Percentiles rank a stretch among this genome's conserved stretches.
These are phyloP conservation scores for Burhinus bistriatus DNA, from an alignment of 2,113 vertebrate species.

Conservation along the genomic window DNA sequence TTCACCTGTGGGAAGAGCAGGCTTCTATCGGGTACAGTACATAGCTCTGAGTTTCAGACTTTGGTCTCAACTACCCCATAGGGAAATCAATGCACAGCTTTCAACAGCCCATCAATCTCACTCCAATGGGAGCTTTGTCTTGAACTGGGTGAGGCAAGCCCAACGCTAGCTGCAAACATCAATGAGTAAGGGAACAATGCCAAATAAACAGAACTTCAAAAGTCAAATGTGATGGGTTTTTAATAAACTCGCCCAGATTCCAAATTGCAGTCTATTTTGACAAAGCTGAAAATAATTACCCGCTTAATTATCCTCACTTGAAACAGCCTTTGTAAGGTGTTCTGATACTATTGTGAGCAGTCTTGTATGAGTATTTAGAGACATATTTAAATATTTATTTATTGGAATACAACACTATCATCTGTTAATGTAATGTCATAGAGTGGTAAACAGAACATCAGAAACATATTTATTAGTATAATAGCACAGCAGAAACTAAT, in stretches of 20 bases:
- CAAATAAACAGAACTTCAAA: slow-evolving; percentile 23
- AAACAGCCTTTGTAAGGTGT: neutral
- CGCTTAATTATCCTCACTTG: neutral
- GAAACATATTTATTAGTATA: neutral
- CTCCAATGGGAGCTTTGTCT: neutral
- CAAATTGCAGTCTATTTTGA: slow-evolving; percentile 41
- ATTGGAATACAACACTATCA: neutral
- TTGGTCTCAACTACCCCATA: neutral
- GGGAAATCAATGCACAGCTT: neutral
- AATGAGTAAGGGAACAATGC: neutral
- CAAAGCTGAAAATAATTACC: slow-evolving; percentile 39
- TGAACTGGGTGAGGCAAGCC: neutral
- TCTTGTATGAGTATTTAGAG: neutral
- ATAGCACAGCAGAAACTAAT: neutral
- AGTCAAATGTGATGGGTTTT: neutral
- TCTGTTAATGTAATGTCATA: neutral
- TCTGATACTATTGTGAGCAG: neutral
- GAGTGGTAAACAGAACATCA: neutral
- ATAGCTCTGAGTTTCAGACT: neutral
- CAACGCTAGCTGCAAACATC: neutral
- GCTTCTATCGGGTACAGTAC: neutral
- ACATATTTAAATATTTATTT: slow-evolving; percentile 5
- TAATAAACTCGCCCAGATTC: slow-evolving; percentile 32
- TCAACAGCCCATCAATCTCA: neutral
- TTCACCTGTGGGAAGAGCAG: neutral